Percentiles rank a stretch among this genome's conserved stretches.
These are phyloP conservation scores for Sebastiscus albofasciatus DNA, from an alignment of 2,797 vertebrate genomes.

Conservation along the genomic window DNA sequence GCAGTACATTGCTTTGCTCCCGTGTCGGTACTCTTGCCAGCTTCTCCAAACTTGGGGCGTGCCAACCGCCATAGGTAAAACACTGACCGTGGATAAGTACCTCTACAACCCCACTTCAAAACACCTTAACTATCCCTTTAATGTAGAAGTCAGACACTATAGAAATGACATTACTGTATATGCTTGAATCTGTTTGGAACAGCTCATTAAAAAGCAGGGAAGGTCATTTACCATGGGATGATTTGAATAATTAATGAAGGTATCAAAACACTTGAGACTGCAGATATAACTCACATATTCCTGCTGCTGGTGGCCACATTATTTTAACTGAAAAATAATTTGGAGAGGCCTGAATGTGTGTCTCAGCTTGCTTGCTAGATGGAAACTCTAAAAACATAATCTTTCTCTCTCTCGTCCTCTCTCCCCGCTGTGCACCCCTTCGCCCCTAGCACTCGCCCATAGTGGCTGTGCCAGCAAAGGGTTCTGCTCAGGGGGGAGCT, in stretches of 20 bases:
- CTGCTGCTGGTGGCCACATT: background rate
- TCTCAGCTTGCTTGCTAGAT: background rate
- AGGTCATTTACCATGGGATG: background rate
- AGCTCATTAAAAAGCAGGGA: background rate
- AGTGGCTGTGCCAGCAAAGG: too few species aligned
- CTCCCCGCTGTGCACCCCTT: background rate
- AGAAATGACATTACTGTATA: background rate
- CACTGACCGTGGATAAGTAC: background rate
- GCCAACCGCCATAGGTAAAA: background rate
- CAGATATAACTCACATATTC: background rate
- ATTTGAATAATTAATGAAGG: background rate
- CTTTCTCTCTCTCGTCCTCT: background rate
- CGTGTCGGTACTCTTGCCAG: background rate
- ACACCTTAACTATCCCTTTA: background rate
- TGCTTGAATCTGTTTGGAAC: background rate
- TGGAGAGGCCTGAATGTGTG: background rate
- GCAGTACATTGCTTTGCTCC: background rate
- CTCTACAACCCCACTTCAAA: background rate
- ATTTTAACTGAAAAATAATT: background rate
- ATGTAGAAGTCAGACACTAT: background rate
- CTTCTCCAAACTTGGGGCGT: background rate
- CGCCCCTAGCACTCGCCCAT: too few species aligned
- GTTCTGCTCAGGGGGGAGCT: background rate
- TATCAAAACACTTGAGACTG: background rate
- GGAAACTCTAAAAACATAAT: background rate